Conservation (phyloP, 1,140 invertebrate genomes). For the Pinna nobilis region DNA sequence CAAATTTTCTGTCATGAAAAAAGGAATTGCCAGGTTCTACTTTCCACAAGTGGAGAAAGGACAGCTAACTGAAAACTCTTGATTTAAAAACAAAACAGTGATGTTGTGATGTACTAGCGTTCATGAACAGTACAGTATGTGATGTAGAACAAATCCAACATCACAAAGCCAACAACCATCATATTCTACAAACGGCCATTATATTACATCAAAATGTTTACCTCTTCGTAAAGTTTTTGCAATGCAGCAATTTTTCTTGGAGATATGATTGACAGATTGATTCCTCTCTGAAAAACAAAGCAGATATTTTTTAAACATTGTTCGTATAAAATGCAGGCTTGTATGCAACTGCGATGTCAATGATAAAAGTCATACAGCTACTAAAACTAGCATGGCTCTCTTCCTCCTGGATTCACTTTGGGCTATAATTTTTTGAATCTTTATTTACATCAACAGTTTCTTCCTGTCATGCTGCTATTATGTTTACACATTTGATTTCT, state of each 20-base stretch:
- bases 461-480: too few species aligned
- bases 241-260: constrained; percentile 87
- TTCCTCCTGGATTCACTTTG: too few species aligned
- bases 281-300: constrained; percentile 80
- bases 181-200: neutral
- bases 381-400: too few species aligned
- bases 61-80: constrained; percentile 81
- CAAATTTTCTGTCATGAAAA: too few species aligned
- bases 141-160: constrained; percentile 79
- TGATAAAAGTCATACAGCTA: constrained; percentile 43
- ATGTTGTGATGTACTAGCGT: constrained; percentile 94
- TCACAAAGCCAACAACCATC: constrained; percentile 16
- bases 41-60: too few species aligned
- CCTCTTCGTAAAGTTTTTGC: constrained; percentile 76
- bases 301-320: constrained; percentile 2
- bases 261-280: constrained; percentile 91
- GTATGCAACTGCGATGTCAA: too few species aligned
- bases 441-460: too few species aligned
- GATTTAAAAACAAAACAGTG: constrained; percentile 87
- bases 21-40: too few species aligned
- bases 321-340: neutral
- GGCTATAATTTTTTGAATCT: too few species aligned
- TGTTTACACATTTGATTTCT: too few species aligned
- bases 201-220: constrained; percentile 26
- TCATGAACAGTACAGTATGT: constrained; percentile 82